Evolutionary conservation across 2,797 vertebrate genomes (phyloP).

Genomic region (Acanthurus tractus): DNA sequence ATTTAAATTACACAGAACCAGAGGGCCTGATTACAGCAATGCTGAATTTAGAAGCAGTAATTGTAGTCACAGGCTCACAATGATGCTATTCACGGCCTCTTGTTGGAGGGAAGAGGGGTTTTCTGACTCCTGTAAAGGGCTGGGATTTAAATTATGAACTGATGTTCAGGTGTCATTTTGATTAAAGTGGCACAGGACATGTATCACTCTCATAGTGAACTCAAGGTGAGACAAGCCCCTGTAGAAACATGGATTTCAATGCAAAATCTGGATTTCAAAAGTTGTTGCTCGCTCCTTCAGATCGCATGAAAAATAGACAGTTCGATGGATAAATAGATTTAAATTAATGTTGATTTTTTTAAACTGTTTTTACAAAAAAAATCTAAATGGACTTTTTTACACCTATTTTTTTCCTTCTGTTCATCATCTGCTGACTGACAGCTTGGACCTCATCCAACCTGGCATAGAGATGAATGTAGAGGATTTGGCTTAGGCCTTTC

Average conservation of each 20-base stretch:
- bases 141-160: constrained; percentile 58
- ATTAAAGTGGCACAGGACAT: constrained; percentile 42
- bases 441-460: too few species aligned
- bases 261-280: neutral
- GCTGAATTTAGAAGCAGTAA: constrained; percentile 77
- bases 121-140: constrained; percentile 38
- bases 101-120: constrained; percentile 60
- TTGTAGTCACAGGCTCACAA: constrained; percentile 70
- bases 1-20: constrained; percentile 82
- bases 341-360: too few species aligned
- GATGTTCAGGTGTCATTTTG: constrained; percentile 58
- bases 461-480: too few species aligned
- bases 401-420: too few species aligned
- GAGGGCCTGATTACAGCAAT: constrained; percentile 78
- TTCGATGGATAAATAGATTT: too few species aligned
- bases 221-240: neutral
- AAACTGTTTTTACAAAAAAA: too few species aligned
- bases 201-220: constrained; percentile 26
- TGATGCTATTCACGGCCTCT: constrained; percentile 70
- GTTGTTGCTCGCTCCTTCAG: neutral
- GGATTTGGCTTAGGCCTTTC: too few species aligned
- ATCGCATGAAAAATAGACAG: too few species aligned
- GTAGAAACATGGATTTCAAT: neutral
- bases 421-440: too few species aligned
- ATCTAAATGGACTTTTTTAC: too few species aligned